Evolutionary conservation across 2,797 vertebrate genomes (phyloP), one percentile per base, ranked within the genome.

Genomic region (Aeoliscus strigatus): DNA sequence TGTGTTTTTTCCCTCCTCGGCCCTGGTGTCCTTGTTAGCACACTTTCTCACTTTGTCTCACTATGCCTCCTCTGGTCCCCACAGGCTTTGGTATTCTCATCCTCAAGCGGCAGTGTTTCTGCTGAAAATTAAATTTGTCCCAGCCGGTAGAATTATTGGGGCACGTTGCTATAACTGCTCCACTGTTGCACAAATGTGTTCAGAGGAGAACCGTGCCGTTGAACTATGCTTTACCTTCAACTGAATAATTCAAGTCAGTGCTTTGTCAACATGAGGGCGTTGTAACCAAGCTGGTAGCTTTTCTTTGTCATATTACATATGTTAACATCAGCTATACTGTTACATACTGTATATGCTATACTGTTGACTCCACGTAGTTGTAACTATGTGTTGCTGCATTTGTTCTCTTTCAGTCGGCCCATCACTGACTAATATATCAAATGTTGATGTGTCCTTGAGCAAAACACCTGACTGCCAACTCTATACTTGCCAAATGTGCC

Each of bases 1-100:
- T 68, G 60, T 75, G 70, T 68, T 61, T 79, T 42, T 76, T 61
- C 35, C 55, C 21, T 79, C 72, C 75, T 66, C 72, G 40, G 53
- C 52, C 36, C 39, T 39, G 25, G 39, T 47, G 41, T 41, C 53
- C 61, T 69, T 70, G 48, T 69, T 60, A 68, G 62, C 58, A 24
- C 53, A 31, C 39, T 36, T 41, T 49, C 36, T 39, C 57, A 29
- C 61, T 45, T 36, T 52, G 23, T 61, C 55, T 42, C 55, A 12
- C 28, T 25, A 16, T 51, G 25, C 46, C 60, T 67, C 39, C 39
- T 43, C 39, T 26, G 36, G 8, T 65, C 68, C 66, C 64, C 40
- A 13, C 48, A 74, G 71, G 51, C 50, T 41, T 45, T 23, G 14
- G 29, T 66, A 42, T 66, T 65, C 68, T 43, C 17, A 39, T 27